Evolutionary conservation across 2,888 invertebrate genomes (phyloP), one percentile per base, ranked within the genome.

Genomic region (Ptychoptera albimana): DNA sequence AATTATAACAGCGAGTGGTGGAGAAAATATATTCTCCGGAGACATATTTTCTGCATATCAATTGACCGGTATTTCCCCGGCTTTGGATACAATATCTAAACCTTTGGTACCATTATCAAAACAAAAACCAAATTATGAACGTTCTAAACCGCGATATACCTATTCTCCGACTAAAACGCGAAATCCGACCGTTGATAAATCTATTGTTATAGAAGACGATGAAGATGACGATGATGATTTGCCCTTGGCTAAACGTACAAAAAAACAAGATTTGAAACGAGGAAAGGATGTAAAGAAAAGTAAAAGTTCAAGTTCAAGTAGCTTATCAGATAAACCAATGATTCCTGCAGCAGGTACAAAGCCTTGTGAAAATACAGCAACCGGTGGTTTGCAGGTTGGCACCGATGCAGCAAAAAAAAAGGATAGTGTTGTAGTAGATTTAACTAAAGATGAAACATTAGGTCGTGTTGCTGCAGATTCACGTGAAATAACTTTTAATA

Each of bases 401-500:
- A 73, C 71, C 31, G 68, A 72, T 1, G 70, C 72, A 1, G 69
- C 69, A 49, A 58, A 58, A 39, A 63, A 72, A 30, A 32, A 32
- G n/a, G 32, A 32, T 32, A n/a, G 32, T 32, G 32, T 32, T 5
- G 68, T 77, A 9, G 77, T 77, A 0, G 78, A 78, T 57, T 66
- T 78, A 13, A 78, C 78, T 3, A 67, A 71, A 44, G 77, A 77
- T 13, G 77, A 77, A 13, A 63, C 64, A 45, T 61, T 70, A 14
- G 65, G 66, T 48, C 72, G 73, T 50, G 75, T 78, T 52, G 67
- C 73, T 1, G 77, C 80, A 0, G 79, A 81, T 55, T 77, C 79
- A 1, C 68, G 75, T 38, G 85, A 86, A 61, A 77, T 85, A 3
- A 76, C 82, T 1, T 81, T 82, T 55, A 82, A 80, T 57, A 85